A percentile compares a stretch with the other conserved stretches of the same genome.
phyloP scores from a whole-genome alignment of 2,888 invertebrate genomes.

The Cheilosia urbana region DNA sequence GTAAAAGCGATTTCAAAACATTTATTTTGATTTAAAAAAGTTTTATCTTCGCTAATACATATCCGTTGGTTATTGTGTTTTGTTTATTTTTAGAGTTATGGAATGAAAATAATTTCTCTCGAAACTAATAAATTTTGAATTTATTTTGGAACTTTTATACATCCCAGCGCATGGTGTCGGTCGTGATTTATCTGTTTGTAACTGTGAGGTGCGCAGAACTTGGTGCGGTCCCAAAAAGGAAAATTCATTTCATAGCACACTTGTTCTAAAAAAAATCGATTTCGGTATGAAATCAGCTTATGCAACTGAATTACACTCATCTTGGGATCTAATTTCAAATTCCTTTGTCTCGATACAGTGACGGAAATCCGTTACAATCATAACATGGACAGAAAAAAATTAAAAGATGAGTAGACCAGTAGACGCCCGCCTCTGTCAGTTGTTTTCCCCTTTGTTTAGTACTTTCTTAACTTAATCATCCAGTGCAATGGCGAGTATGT shows the following conservation, averaged over 20 bases:
- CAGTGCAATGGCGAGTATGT: too few relatives aligned
- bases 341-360: too few relatives aligned
- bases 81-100: slow-evolving; percentile 65
- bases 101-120: slow-evolving; percentile 48
- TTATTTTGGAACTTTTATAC: slow-evolving; percentile 12
- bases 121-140: slow-evolving; percentile 55
- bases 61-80: slow-evolving; percentile 22
- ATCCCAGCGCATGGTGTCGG: slow-evolving; percentile 13
- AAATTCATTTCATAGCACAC: neutral
- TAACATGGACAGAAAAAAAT: too few relatives aligned
- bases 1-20: slow-evolving; percentile 9
- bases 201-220: neutral
- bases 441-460: too few relatives aligned
- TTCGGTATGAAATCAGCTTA: too few relatives aligned
- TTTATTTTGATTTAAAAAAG: slow-evolving; percentile 49
- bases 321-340: too few relatives aligned
- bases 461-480: too few relatives aligned
- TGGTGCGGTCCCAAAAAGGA: slow-evolving; percentile 6
- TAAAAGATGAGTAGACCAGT: too few relatives aligned
- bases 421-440: too few relatives aligned
- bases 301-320: too few relatives aligned
- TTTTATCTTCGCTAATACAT: slow-evolving; percentile 18
- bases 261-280: neutral
- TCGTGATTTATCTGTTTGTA: slow-evolving; percentile 32
- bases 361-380: too few relatives aligned